phyloP scores from a whole-genome alignment of 2,797 vertebrate species.

The Chelmon rostratus region DNA sequence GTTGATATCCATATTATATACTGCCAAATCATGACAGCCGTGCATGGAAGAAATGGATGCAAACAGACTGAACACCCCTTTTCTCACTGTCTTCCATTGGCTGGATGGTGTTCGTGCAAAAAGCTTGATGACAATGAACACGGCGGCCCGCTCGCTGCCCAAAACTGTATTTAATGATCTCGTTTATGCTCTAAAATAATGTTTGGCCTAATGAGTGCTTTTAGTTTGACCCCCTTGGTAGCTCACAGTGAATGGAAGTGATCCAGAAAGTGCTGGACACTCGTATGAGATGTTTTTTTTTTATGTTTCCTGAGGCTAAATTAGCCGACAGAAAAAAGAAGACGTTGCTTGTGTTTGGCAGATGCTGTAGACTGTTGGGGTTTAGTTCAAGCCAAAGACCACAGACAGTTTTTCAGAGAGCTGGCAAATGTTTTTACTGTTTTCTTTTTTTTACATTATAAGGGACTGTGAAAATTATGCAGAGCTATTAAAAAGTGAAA shows the following conservation, averaged over 20 bases:
- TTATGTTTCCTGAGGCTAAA: constrained; percentile 8
- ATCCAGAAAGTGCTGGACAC: constrained; percentile 4
- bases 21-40: constrained; percentile 63
- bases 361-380: constrained; percentile 28
- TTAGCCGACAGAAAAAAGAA: constrained; percentile 18
- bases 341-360: constrained; percentile 31
- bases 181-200: not conserved
- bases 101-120: constrained; percentile 36
- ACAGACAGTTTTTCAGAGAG: constrained; percentile 33
- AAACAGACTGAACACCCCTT: constrained; percentile 12
- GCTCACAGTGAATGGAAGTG: not conserved
- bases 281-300: not conserved
- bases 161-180: not conserved
- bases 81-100: constrained; percentile 40
- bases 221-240: not conserved
- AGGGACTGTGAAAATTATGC: not conserved
- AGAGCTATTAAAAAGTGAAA: too few relatives aligned
- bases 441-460: not conserved
- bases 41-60: constrained; percentile 53
- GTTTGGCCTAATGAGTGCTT: not conserved
- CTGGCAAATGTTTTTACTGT: constrained; percentile 4
- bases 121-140: constrained; percentile 40
- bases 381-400: constrained; percentile 73
- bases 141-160: not conserved
- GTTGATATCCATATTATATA: constrained; percentile 59